These are phyloP conservation scores for Lepidocolaptes lacrymiger DNA, from an alignment of 2,797 vertebrate species.

Conservation along the genomic window DNA sequence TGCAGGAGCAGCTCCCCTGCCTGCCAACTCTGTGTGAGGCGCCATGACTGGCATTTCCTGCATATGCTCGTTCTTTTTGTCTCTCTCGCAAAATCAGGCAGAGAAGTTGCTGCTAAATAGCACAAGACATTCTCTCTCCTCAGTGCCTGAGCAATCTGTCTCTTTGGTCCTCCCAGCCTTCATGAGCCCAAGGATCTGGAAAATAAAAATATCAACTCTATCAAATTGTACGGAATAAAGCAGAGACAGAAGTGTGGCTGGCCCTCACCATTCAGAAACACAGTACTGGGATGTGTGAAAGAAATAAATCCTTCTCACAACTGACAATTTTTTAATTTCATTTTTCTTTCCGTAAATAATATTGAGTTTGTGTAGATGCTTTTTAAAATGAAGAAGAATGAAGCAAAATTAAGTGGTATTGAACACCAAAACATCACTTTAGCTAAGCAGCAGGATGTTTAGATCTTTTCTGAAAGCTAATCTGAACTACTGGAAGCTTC, in stretches of 20 bases:
- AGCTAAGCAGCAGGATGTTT: slow-evolving; percentile 6
- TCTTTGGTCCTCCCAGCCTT: not conserved
- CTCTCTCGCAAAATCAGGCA: not conserved
- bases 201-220: not conserved
- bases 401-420: slow-evolving; percentile 3
- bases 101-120: not conserved
- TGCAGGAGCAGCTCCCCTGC: not conserved
- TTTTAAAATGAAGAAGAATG: not conserved
- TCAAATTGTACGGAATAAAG: not conserved
- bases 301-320: not conserved
- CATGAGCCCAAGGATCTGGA: not conserved
- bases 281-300: not conserved
- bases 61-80: not conserved
- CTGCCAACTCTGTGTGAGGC: not conserved
- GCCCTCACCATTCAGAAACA: not conserved
- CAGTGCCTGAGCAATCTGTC: not conserved
- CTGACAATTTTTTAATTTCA: not conserved
- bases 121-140: not conserved
- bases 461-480: not conserved
- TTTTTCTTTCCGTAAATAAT: slow-evolving; percentile 12
- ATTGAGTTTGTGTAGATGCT: not conserved
- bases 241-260: not conserved
- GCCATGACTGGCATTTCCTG: not conserved
- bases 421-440: not conserved
- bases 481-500: not conserved